Conservation (phyloP, 2,888 invertebrate genomes). For the Hydrotaea diabolus region DNA sequence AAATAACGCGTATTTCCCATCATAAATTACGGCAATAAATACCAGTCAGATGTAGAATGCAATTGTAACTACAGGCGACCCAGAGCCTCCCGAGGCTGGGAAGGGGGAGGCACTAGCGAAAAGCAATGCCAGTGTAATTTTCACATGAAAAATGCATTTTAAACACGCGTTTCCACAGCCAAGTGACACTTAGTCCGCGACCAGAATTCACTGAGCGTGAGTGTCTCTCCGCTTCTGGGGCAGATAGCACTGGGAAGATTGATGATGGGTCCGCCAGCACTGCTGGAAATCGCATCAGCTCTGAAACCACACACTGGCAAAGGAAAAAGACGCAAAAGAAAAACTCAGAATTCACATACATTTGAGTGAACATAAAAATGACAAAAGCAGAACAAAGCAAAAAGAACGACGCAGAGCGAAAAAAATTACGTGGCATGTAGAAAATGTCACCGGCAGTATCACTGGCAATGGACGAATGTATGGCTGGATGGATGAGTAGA, state of each 20-base stretch:
- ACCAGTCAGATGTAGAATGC: conserved; percentile 4
- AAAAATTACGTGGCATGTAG: neutral
- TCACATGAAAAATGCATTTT: conserved; percentile 58
- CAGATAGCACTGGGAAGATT: conserved; percentile 51
- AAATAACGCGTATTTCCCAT: neutral
- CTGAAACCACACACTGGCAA: neutral
- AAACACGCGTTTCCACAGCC: conserved; percentile 36
- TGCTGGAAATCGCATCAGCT: neutral
- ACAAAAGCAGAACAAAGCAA: too few species aligned
- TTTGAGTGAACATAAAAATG: neutral
- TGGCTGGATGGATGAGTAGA: neutral
- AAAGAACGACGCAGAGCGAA: neutral
- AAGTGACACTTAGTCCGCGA: neutral
- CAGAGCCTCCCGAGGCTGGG: neutral
- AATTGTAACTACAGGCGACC: neutral
- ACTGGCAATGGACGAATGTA: neutral
- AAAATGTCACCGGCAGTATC: conserved; percentile 8
- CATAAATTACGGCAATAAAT: conserved; percentile 59
- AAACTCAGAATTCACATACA: neutral
- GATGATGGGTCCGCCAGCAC: conserved; percentile 51
- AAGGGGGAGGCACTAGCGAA: neutral
- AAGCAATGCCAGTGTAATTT: conserved; percentile 4
- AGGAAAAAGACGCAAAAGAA: neutral
- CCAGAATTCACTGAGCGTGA: neutral
- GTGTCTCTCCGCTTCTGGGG: conserved; percentile 2